phyloP scores from a whole-genome alignment of 2,888 invertebrate genomes.

The Heteropelma amictum region DNA sequence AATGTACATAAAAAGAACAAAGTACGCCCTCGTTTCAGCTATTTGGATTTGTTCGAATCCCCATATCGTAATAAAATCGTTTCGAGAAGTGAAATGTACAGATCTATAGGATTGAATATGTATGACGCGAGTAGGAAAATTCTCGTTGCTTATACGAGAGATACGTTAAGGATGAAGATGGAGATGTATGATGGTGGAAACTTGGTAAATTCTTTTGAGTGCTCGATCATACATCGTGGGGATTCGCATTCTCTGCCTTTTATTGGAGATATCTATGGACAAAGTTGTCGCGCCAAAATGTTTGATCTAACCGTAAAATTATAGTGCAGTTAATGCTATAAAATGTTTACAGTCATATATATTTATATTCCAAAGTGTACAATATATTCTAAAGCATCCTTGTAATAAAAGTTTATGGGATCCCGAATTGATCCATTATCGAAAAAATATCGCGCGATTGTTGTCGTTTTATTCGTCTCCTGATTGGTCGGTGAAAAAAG shows the following conservation, averaged over 20 bases:
- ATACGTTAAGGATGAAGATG: neutral
- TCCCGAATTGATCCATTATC: too few relatives aligned
- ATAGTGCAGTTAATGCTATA: too few relatives aligned
- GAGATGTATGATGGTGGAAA: neutral
- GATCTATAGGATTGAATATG: neutral
- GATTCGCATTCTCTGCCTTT: neutral
- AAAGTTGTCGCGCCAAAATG: neutral
- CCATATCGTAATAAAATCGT: neutral
- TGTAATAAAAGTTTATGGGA: too few relatives aligned
- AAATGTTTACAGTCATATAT: too few relatives aligned
- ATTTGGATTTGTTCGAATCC: neutral
- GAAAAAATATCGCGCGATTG: too few relatives aligned
- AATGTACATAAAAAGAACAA: too few relatives aligned
- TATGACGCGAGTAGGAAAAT: neutral
- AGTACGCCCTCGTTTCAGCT: too few relatives aligned
- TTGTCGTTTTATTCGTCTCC: too few relatives aligned
- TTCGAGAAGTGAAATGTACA: neutral
- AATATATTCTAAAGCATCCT: too few relatives aligned
- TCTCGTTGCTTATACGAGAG: neutral
- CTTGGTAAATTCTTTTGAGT: slow-evolving; percentile 3
- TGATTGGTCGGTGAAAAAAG: too few relatives aligned
- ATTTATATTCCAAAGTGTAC: too few relatives aligned
- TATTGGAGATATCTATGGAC: neutral
- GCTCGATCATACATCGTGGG: neutral
- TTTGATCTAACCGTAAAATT: too few relatives aligned